A percentile compares a stretch with the other conserved stretches of the same genome.
Conservation (phyloP, 2,888 invertebrate species). For the Hesperia comma region DNA sequence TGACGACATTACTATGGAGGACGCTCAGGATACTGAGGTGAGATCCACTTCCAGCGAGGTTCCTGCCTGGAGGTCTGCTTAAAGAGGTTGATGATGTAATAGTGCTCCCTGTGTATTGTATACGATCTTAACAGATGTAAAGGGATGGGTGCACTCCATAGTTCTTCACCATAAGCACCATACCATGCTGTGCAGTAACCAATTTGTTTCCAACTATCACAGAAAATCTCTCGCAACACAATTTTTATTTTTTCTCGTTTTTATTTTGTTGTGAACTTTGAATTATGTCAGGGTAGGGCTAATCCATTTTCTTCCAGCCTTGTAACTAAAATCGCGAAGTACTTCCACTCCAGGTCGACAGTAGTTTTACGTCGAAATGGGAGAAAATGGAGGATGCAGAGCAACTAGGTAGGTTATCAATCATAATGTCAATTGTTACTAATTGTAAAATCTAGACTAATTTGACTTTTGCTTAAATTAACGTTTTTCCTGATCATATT, state of each 20-base stretch:
- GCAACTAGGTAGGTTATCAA: slow-evolving; percentile 90
- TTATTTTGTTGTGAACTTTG: slow-evolving; percentile 33
- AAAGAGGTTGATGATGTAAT: no score
- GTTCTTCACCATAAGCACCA: no score
- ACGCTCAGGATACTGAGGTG: slow-evolving; percentile 76
- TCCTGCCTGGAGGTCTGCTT: background rate
- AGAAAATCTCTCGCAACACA: no score
- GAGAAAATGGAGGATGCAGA: slow-evolving; percentile 93
- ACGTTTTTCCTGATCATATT: background rate
- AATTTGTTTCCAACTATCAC: no score
- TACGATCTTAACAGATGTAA: no score
- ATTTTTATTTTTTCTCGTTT: slow-evolving; percentile 24
- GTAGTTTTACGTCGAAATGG: slow-evolving; percentile 88
- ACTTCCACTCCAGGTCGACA: slow-evolving; percentile 78
- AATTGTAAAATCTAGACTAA: slow-evolving; percentile 28
- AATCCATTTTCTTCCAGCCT: slow-evolving; percentile 78
- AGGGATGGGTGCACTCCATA: no score
- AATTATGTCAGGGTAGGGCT: slow-evolving; percentile 64
- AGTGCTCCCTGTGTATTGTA: no score
- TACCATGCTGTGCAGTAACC: no score
- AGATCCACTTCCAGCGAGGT: slow-evolving; percentile 51
- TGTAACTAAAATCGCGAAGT: slow-evolving; percentile 73
- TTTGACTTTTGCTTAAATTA: background rate
- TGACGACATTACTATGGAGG: slow-evolving; percentile 71
- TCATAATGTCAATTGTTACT: slow-evolving; percentile 40